phyloP scores from a whole-genome alignment of 2,888 invertebrate genomes.

The Oligia latruncula region DNA sequence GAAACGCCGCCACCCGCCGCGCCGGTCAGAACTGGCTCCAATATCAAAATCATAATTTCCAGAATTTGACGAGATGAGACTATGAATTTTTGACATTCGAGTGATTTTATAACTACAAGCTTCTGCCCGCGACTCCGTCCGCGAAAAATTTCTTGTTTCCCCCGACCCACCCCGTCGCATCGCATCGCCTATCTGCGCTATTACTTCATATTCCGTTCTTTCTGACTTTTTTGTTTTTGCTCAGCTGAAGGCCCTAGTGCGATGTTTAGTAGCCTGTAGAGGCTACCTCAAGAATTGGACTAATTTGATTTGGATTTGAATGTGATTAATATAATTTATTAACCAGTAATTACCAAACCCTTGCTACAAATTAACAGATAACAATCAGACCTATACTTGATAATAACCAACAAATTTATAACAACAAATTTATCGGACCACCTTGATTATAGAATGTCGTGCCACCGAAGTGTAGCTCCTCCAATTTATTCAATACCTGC shows the following conservation, averaged over 20 bases:
- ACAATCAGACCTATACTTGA: neutral
- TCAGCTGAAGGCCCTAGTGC: neutral
- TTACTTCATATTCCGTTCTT: neutral
- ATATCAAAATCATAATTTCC: neutral
- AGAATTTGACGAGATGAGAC: neutral
- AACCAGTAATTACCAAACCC: neutral
- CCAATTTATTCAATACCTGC: neutral
- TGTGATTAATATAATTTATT: neutral
- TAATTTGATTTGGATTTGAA: neutral
- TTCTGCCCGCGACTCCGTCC: neutral
- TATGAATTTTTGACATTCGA: neutral
- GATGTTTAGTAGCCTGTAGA: neutral
- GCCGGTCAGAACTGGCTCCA: neutral
- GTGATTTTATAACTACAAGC: neutral
- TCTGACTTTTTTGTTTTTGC: neutral
- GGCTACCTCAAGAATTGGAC: neutral
- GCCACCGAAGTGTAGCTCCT: constrained; percentile 9
- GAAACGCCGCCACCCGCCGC: too few species aligned
- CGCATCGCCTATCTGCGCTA: too few species aligned
- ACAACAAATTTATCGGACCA: constrained; percentile 1
- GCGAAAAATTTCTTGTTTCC: too few species aligned
- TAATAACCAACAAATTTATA: neutral
- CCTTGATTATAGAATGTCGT: constrained; percentile 46
- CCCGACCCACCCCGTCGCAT: neutral
- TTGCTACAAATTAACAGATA: neutral